Base-by-base conservation (phyloP, 2,797 vertebrate species). In the Gymnoscopelus braueri region DNA sequence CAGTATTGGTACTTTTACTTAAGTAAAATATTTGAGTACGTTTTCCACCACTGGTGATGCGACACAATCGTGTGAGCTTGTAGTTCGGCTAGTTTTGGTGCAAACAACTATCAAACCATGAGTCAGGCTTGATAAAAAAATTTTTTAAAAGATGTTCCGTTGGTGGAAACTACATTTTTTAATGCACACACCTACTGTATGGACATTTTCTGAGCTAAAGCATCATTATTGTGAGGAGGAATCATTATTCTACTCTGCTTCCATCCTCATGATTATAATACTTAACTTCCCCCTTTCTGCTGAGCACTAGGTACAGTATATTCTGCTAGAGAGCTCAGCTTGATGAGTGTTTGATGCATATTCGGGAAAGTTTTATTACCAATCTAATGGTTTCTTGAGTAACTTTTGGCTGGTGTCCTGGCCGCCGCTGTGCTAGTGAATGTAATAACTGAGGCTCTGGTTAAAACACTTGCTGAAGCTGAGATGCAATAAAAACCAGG, bases 391-490 rank as follows among this genome's bases (percentile, higher is more conserved):
- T 68, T 70, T 69, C 13, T 65, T 54, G 58, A 35, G 74, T 78
- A 49, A 65, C 60, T 75, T 81, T 70, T 84, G 82, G 76, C 68
- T 72, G 44, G 52, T 12, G 32, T 75, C 60, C 69, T 73, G 35
- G 63, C 29, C 54, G 54, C 56, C 7, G 19, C 19, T 19, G 54
- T 13, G 56, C 53, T 72, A 5, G 7, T 56, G 78, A 75, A 63
- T 54, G 32, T 24, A 64, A 76, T 15, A 67, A 35, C 6, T 35
- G 32, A 35, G 32, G 52, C 75, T 79, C 47, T 53, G 55, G 19
- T 68, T 64, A 78, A 78, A 44, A 72, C 51, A 63, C 19, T 80
- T 74, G 72, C 64, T 72, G 44, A 66, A 80, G 81, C 71, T 75
- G 65, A 77, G 75, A 84, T 77, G 55, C 69, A 71, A 32, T 60